These are phyloP conservation scores for Diabrotica undecimpunctata DNA, from an alignment of 1,140 invertebrate genomes.

Conservation along the genomic window DNA sequence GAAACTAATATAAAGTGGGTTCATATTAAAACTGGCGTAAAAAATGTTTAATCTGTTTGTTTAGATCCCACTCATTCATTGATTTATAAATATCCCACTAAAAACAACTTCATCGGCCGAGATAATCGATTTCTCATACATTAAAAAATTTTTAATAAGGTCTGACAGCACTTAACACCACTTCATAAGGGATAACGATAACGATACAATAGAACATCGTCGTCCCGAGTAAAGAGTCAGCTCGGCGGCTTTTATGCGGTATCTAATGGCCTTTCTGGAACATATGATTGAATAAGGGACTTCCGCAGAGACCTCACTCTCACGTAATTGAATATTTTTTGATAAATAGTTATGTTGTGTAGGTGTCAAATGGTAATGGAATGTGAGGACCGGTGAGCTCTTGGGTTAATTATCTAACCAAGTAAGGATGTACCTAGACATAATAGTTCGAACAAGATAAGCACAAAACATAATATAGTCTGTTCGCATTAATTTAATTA, in stretches of 20 bases:
- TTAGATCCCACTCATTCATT: neutral
- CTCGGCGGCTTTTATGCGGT: neutral
- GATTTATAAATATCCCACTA: neutral
- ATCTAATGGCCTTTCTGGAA: neutral
- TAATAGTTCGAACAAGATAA: too few species aligned
- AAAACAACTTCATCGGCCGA: neutral
- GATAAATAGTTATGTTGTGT: neutral
- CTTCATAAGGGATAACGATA: neutral
- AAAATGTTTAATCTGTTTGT: neutral
- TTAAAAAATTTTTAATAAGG: slow-evolving; percentile 5
- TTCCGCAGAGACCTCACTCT: neutral
- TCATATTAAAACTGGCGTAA: neutral
- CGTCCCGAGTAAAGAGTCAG: neutral
- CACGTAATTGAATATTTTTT: slow-evolving; percentile 3
- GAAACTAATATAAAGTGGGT: neutral
- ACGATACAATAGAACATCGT: neutral
- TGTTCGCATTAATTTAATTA: too few species aligned
- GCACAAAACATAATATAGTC: too few species aligned
- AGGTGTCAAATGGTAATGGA: too few species aligned
- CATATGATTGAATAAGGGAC: neutral
- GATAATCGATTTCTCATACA: too few species aligned
- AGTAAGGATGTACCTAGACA: too few species aligned
- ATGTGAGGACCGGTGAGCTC: too few species aligned
- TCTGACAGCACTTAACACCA: slow-evolving; percentile 8
- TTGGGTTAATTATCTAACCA: too few species aligned